Evolutionary conservation across 2,797 vertebrate genomes (phyloP), one percentile per base, ranked within the genome.

Genomic region (Pyrocephalus nanus): DNA sequence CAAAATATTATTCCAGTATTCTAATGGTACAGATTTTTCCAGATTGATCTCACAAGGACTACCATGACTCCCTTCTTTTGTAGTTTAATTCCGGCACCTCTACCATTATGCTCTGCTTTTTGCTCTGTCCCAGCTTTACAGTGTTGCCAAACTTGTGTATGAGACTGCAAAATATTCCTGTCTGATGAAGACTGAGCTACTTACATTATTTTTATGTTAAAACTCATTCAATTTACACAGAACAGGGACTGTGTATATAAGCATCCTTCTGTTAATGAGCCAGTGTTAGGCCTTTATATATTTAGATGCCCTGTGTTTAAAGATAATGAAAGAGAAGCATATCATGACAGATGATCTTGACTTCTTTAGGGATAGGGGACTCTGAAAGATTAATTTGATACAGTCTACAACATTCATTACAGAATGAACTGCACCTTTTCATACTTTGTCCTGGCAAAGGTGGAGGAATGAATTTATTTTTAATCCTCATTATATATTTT

Each of bases 321-420:
- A 95, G 66, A 71, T 76, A 86, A 79, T 78, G 57, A 70, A 91
- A 81, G 15, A 79, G 45, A 79, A 85, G 43, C 18, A 3, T 64
- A 62, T 83, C 70, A 57, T 75, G 54, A 51, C 40, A 87, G 50
- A 50, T 1, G 4, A 43, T 70, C 62, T 75, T 53, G 34, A 58
- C 27, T 90, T 87, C 42, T 69, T 88, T 70, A 69, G 25, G n/a
- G 18, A 58, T 20, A 70, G 8, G 7, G 57, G 50, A 4, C n/a
- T 82, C 62, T 93, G 81, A 91, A 92, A 91, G 42, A 60, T 83
- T 84, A 67, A 82, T 92, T 89, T 77, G 50, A 73, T 71, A 23
- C 15, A 34, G 72, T 60, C 2, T 65, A 34, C 26, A 71, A 29
- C 18, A 70, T 54, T 54, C 18, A 36, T 73, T 86, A 76, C 47